Conservation (phyloP, 2,888 invertebrate species). For the Iselma pallidipennis region DNA sequence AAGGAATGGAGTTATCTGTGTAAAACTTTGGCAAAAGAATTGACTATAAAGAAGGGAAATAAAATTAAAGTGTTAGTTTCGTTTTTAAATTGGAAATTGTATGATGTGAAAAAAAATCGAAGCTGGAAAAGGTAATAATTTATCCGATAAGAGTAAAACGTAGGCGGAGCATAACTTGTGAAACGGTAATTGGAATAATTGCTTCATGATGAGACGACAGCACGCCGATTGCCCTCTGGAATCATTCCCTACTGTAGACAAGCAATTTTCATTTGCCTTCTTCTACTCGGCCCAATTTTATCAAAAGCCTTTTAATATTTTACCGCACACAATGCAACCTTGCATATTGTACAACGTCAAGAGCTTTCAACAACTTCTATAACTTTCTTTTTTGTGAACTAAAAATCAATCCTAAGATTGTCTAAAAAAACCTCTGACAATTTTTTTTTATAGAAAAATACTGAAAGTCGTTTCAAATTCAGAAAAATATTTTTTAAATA, state of each 20-base stretch:
- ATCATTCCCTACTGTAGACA: conserved; percentile 38
- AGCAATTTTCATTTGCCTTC: conserved; percentile 43
- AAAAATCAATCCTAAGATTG: conserved; percentile 11
- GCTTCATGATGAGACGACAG: conserved; percentile 41
- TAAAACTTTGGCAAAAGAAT: conserved; percentile 22
- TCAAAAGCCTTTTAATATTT: conserved; percentile 45
- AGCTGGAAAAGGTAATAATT: conserved; percentile 31
- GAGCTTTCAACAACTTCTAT: conserved; percentile 34
- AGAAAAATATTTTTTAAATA: no score
- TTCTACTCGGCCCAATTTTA: conserved; percentile 39
- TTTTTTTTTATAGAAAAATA: no score
- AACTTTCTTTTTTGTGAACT: conserved; percentile 34
- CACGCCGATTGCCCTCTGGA: conserved; percentile 37
- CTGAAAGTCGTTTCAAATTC: no score
- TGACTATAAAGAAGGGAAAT: conserved; percentile 22
- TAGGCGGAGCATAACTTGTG: conserved; percentile 37
- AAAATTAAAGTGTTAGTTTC: conserved; percentile 28
- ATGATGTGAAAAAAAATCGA: conserved; percentile 16
- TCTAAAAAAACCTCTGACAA: no score
- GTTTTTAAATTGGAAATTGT: conserved; percentile 15
- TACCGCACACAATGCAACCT: conserved; percentile 34
- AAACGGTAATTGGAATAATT: conserved; percentile 44
- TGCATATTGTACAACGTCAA: conserved; percentile 35
- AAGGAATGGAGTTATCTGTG: conserved; percentile 23
- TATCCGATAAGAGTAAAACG: conserved; percentile 35